phyloP scores from a whole-genome alignment of 2,113 vertebrate species.

The Miniopterus natalensis region DNA sequence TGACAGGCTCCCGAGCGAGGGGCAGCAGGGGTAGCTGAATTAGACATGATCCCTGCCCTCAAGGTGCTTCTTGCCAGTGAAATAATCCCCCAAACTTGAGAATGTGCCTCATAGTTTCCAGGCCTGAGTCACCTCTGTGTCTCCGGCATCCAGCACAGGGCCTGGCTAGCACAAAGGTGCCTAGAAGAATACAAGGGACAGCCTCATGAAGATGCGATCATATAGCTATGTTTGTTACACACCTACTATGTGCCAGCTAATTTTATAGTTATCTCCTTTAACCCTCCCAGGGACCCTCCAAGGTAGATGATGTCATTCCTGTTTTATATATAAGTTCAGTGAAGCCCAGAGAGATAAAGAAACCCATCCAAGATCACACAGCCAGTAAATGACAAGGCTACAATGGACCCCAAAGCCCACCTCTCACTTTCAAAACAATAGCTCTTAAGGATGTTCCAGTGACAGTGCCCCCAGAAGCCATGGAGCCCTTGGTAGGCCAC shows the following conservation, averaged over 20 bases:
- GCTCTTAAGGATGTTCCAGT: neutral
- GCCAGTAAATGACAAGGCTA: neutral
- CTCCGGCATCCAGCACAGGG: neutral
- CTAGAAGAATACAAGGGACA: neutral
- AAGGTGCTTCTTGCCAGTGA: neutral
- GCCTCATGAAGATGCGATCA: neutral
- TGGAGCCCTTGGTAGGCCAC: neutral
- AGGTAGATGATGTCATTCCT: neutral
- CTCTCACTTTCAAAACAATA: neutral
- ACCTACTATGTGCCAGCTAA: neutral
- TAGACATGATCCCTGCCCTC: no score
- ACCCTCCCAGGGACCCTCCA: neutral
- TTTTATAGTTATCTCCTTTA: neutral
- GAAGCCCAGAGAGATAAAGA: neutral
- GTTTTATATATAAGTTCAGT: neutral
- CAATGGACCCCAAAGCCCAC: neutral
- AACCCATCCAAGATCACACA: neutral
- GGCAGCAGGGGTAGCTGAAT: neutral
- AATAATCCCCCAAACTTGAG: neutral
- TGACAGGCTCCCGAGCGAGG: rapidly evolving
- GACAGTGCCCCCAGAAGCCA: neutral
- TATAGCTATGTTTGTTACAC: neutral
- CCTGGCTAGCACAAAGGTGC: neutral
- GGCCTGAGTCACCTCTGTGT: neutral
- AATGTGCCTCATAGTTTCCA: no score